Evolutionary conservation across 2,113 vertebrate genomes (phyloP).

Genomic region (Opisthocomus hoazin): DNA sequence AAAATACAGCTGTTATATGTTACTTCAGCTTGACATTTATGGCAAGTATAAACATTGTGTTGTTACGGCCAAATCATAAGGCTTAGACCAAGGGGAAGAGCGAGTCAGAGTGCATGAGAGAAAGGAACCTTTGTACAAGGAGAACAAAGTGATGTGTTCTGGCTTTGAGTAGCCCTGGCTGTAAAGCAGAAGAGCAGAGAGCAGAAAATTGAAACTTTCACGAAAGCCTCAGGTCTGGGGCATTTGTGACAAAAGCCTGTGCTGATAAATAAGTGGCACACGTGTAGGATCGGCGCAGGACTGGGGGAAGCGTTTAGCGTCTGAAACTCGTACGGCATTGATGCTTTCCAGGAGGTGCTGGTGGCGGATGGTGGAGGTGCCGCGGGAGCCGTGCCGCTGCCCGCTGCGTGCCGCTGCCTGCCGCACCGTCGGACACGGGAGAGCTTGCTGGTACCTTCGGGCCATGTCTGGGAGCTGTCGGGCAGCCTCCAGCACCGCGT

Average conservation of each 20-base stretch:
- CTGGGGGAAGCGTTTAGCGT: background rate
- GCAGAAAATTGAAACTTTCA: conserved; percentile 84
- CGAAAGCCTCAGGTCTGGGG: conserved; percentile 72
- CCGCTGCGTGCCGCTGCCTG: background rate
- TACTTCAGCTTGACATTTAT: conserved; percentile 31
- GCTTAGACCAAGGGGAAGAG: background rate
- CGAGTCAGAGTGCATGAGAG: background rate
- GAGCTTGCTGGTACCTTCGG: background rate
- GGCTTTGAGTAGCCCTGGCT: background rate
- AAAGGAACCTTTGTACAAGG: background rate
- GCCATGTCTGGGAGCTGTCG: background rate
- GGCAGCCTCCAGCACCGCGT: background rate
- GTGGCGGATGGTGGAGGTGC: background rate
- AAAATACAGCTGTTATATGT: background rate
- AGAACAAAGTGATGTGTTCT: background rate
- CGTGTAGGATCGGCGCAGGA: background rate
- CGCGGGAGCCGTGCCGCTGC: background rate
- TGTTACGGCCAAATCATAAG: conserved; percentile 10
- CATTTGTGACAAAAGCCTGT: conserved; percentile 69
- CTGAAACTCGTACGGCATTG: accelerated
- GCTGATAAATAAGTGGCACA: background rate
- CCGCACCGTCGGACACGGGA: accelerated
- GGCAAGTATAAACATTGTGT: conserved; percentile 16
- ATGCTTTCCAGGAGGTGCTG: background rate
- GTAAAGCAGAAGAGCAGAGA: conserved; percentile 76